Conservation (phyloP, 30 jellyfish, hydroid and myxozoan genomes). For the Haliclystus octoradiatus region DNA sequence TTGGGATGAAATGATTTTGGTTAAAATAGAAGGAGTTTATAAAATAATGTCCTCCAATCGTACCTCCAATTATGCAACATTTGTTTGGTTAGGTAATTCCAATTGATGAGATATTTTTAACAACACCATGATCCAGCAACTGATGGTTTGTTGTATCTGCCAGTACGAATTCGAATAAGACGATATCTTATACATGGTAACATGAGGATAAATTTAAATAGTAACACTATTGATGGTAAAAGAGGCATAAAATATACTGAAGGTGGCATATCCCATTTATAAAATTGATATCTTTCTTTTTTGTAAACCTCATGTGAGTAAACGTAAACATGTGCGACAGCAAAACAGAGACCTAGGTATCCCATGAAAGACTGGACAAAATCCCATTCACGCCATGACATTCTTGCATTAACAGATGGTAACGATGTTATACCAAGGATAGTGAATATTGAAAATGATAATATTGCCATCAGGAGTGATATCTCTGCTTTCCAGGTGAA, state of each 20-base stretch:
- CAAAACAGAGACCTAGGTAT: constrained; percentile 31
- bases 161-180: constrained; percentile 29
- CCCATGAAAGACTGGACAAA: constrained; percentile 69
- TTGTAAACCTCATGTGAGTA: constrained; percentile 24
- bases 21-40: too few species aligned
- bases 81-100: too few species aligned
- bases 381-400: constrained; percentile 92
- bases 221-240: constrained; percentile 45
- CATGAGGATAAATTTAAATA: constrained; percentile 29
- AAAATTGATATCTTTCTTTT: constrained; percentile 20
- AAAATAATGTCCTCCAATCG: too few species aligned
- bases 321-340: constrained; percentile 20
- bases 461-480: constrained; percentile 49
- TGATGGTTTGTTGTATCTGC: too few species aligned
- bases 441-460: constrained; percentile 22
- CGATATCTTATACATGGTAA: constrained; percentile 46
- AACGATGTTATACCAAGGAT: constrained; percentile 55
- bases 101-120: too few species aligned
- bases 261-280: constrained; percentile 53
- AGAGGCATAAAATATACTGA: constrained; percentile 55
- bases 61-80: too few species aligned
- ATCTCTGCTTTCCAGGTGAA: constrained; percentile 52
- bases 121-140: too few species aligned
- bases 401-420: constrained; percentile 54
- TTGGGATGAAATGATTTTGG: too few species aligned